A percentile compares a stretch with the other conserved stretches of the same genome.
Evolutionary conservation across 2,797 vertebrate genomes (phyloP).

Genomic region (Lacerta bilineata): DNA sequence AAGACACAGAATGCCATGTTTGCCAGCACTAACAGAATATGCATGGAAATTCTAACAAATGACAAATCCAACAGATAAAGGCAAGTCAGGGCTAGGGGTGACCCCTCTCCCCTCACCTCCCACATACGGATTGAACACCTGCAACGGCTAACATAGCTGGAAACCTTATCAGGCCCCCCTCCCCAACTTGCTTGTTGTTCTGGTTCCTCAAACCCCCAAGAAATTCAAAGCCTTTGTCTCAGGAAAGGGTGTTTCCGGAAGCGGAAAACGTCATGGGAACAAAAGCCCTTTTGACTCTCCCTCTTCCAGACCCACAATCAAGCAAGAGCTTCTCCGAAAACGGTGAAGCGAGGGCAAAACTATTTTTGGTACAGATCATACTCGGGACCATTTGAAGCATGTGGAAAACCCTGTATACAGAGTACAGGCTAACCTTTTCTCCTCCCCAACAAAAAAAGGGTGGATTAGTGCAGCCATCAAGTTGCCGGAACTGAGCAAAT

Average conservation of each 20-base stretch:
- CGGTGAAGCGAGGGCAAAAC: slow-evolving; percentile 57
- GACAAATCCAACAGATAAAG: neutral
- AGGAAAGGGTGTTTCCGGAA: slow-evolving; percentile 65
- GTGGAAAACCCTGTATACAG: no score
- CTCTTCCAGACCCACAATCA: slow-evolving; percentile 53
- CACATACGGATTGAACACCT: no score
- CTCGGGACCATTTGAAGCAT: neutral
- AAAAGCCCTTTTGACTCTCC: slow-evolving; percentile 62
- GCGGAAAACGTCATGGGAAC: slow-evolving; percentile 34
- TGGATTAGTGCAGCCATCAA: no score
- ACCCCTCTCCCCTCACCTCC: no score
- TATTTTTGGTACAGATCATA: slow-evolving; percentile 42
- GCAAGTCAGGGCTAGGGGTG: neutral
- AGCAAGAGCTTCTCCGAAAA: slow-evolving; percentile 61
- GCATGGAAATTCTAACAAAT: neutral
- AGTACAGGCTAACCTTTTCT: no score
- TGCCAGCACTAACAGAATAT: neutral
- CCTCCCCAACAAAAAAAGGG: no score
- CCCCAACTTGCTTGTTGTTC: neutral
- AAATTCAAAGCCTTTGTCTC: neutral
- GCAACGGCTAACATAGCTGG: neutral
- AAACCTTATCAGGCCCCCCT: neutral
- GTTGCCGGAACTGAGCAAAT: neutral
- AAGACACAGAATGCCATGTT: no score
- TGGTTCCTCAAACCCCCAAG: neutral